Evolutionary conservation across 2,888 invertebrate genomes (phyloP), one percentile per base, ranked within the genome.

Genomic region (Acronicta psi): DNA sequence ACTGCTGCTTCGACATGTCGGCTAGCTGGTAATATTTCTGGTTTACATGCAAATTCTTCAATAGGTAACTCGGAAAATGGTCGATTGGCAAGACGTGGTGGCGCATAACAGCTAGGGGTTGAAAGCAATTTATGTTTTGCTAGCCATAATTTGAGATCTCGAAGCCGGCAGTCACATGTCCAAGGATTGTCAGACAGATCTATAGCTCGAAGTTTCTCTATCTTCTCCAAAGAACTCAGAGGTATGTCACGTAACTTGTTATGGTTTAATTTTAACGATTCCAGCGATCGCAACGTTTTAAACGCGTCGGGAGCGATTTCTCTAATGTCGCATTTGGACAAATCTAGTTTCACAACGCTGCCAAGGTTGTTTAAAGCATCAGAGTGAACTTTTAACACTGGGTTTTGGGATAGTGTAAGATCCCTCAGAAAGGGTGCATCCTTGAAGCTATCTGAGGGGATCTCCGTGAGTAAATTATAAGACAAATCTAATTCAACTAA

Each of bases 401-500:
- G 98, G 89, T 98, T 98, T 82, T 96, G 95, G 50, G 97, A 96
- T 63, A 98, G 91, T 41, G 96, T 96, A 50, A 98, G 94, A 81
- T 98, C 98, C 77, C 98, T 95, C 59, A 98, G 94, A 74, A 97
- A 97, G 7, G 97, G 97, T 31, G 97, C 96, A 82, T 97, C 96
- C 69, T 95, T 95, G 76, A 98, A 96, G 62, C 98, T 97, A 75
- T 95, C 95, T 44, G 97, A 96, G 43, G 98, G 98, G 80, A 98
- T 96, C 50, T 96, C 95, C 41, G 96, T 97, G 61, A 98, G 95
- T 80, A 97, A 94, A 94, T 98, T 98, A 81, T 96, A 95, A 42
- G 98, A 98, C 63, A 98, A 93, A 90, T 98, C 98, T 85, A 98
- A 94, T 91, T 98, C 98, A 63, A 98, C 97, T 79, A 98, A 95